Evolutionary conservation across 2,797 vertebrate species (phyloP), one percentile per base, ranked within the genome.

Genomic region (Nyctalus aviator): DNA sequence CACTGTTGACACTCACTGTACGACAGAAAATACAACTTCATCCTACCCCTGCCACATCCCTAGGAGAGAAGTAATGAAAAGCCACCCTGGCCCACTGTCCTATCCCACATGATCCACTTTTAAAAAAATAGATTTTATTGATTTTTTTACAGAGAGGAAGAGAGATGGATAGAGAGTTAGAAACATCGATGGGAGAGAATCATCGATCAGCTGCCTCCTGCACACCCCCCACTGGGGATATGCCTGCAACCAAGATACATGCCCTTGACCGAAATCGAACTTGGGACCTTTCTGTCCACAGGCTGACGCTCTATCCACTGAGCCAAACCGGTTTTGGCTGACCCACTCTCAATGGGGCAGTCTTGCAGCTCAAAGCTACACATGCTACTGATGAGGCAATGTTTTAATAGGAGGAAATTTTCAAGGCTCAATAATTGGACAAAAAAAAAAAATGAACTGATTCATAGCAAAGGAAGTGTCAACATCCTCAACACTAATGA

Each of bases 321-420:
- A 41, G 37, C 37, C 37, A 41, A 41, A 41, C 37, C 37, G 37
- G 37, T 41, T 41, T 41, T 41, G 37, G 37, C 37, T 21, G 23
- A 1, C 20, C 10, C n/a, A 55, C 35, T 27, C 30, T 27, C 15
- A 20, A 0, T 1, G n/a, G 20, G 10, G 8, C n/a, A 12, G 50
- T 8, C 3, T 11, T 27, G 44, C 44, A 21, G 20, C 41, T 73
- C 55, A 30, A 18, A 1, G 76, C 41, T 32, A 4, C 35, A 1
- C 20, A 2, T n/a, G n/a, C 41, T 48, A 14, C 41, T 59, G 35
- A 37, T 12, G 18, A 62, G 48, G 37, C 30, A 46, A 13, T 30
- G 32, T 25, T 75, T 55, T 69, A 46, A 48, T 2, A 55, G 75
- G 44, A 90, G 44, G 35, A 84, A 69, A 62, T n/a, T 53, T 30